Conservation (phyloP, 2,113 vertebrate genomes). For the Tapirus terrestris region DNA sequence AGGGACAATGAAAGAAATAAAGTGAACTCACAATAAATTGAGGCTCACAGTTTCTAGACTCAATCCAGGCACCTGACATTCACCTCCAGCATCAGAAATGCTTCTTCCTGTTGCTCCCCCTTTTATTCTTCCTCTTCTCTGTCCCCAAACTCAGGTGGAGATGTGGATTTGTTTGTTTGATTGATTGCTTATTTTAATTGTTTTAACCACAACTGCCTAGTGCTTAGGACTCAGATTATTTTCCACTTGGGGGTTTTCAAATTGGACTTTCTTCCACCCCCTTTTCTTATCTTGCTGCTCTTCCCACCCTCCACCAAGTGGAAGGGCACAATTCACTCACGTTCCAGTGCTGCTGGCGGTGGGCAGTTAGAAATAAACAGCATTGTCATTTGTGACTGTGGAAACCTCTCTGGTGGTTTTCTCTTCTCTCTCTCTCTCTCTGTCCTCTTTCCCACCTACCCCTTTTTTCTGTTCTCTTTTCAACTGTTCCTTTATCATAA, state of each 20-base stretch:
- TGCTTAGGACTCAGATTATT: neutral
- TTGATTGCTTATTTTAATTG: neutral
- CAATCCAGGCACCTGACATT: neutral
- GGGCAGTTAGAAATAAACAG: neutral
- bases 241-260: neutral
- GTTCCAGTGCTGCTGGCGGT: neutral
- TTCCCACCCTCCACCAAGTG: neutral
- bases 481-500: conserved; percentile 19
- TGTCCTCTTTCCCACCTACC: neutral
- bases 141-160: neutral
- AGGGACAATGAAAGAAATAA: neutral
- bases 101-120: neutral
- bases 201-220: neutral
- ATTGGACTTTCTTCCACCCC: neutral
- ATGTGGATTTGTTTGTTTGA: neutral
- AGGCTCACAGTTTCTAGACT: neutral
- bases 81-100: neutral
- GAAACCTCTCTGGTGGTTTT: neutral
- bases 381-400: neutral
- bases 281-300: neutral
- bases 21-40: neutral
- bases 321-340: neutral
- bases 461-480: neutral
- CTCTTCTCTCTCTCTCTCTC: accelerated
- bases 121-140: neutral